Evolutionary conservation across 30 jellyfish, hydroid and myxozoan species (phyloP).

Genomic region (Morbakka virulenta): DNA sequence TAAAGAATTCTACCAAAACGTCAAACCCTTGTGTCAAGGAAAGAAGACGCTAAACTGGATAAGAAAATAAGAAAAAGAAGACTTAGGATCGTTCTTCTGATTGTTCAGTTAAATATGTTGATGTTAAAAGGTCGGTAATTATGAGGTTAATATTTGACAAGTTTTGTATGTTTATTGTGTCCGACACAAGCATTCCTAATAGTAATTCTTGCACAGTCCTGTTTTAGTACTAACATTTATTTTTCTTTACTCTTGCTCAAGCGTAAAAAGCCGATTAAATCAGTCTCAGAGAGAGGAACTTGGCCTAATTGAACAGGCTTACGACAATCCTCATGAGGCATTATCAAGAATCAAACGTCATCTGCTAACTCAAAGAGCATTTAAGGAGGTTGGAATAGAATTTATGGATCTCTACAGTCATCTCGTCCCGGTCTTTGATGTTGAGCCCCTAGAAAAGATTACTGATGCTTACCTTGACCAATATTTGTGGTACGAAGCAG

Average conservation of each 20-base stretch:
- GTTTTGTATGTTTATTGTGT: no score
- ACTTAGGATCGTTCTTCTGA: no score
- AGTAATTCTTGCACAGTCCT: no score
- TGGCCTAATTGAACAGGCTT: conserved; percentile 98
- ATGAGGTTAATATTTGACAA: no score
- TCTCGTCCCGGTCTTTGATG: conserved; percentile 97
- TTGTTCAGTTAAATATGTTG: no score
- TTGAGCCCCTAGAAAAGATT: conserved; percentile 98
- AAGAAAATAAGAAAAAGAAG: no score
- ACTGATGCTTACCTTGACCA: conserved; percentile 99
- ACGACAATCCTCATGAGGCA: conserved; percentile 99
- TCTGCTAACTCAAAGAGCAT: conserved; percentile 95
- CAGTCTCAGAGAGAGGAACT: conserved; percentile 99
- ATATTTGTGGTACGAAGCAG: conserved; percentile 99
- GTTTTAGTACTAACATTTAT: no score
- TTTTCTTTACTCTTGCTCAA: not conserved
- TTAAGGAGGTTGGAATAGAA: conserved; percentile 99
- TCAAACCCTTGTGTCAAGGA: no score
- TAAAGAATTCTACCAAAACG: no score
- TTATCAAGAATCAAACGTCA: conserved; percentile 99
- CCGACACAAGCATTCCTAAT: no score
- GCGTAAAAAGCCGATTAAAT: conserved; percentile 96
- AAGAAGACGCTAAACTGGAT: no score
- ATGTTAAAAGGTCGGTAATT: no score
- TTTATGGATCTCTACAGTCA: conserved; percentile 99